These are phyloP conservation scores for Epizoanthus rinbou DNA, from an alignment of 92 coral and sea anemone genomes.

Conservation along the genomic window DNA sequence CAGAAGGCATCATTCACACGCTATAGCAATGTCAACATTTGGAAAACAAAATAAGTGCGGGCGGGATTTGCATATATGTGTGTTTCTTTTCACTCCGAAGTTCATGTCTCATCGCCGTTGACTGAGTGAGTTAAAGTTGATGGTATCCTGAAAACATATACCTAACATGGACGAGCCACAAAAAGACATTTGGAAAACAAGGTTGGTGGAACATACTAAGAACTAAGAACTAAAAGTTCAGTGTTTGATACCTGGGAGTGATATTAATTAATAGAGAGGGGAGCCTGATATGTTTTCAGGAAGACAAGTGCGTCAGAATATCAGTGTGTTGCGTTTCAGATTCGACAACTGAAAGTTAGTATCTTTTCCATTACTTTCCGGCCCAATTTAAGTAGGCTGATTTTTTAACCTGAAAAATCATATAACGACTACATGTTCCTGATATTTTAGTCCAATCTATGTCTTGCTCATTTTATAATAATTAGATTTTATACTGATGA, in stretches of 20 bases:
- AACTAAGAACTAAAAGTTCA: background rate
- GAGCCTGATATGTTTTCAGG: background rate
- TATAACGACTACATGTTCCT: background rate
- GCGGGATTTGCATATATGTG: conserved; percentile 27
- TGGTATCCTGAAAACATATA: background rate
- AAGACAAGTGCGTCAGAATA: background rate
- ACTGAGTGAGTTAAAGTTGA: background rate
- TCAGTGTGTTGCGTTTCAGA: background rate
- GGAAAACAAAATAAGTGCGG: conserved; percentile 13
- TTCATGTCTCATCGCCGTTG: background rate
- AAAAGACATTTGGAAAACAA: background rate
- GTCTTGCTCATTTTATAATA: background rate
- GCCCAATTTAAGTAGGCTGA: background rate
- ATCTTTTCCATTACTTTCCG: background rate
- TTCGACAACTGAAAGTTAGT: background rate
- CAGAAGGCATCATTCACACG: conserved; percentile 25
- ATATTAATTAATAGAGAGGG: background rate
- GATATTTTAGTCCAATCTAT: background rate
- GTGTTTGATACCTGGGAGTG: background rate
- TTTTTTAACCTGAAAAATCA: background rate
- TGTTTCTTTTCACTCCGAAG: background rate
- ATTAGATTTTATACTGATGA: background rate
- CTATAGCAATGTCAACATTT: conserved; percentile 35
- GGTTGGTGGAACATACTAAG: too few species aligned
- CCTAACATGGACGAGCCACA: background rate